Conservation (phyloP, 2,113 vertebrate genomes). For the Gorsachius goisagi region DNA sequence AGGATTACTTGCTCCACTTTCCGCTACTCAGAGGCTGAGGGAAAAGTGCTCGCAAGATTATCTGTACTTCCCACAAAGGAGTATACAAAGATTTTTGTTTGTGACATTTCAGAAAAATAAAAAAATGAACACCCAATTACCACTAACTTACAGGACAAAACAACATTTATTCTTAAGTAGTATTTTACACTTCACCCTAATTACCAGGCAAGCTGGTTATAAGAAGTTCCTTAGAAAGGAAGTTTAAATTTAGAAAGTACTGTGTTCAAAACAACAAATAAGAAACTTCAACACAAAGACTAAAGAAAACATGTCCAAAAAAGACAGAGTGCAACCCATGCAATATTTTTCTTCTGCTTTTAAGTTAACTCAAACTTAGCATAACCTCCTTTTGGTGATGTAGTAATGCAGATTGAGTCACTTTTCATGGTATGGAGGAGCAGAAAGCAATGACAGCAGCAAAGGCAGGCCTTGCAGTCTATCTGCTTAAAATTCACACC, state of each 20-base stretch:
- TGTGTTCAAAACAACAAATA: neutral
- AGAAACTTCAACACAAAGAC: slow-evolving; percentile 1
- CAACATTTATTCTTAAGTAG: slow-evolving; percentile 17
- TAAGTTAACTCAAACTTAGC: slow-evolving; percentile 65
- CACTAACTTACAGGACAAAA: neutral
- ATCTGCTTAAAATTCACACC: slow-evolving; percentile 88
- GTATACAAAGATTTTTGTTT: neutral
- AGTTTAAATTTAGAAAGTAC: neutral
- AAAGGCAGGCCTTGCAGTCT: slow-evolving; percentile 81
- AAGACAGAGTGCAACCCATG: slow-evolving; percentile 74
- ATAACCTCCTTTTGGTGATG: slow-evolving; percentile 58
- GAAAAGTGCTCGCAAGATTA: neutral
- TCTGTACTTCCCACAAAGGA: neutral
- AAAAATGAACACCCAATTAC: neutral
- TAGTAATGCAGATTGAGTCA: slow-evolving; percentile 66
- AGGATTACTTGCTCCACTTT: neutral
- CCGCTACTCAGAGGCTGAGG: neutral
- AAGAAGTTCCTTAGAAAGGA: neutral
- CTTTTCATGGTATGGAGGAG: slow-evolving; percentile 80
- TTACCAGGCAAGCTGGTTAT: neutral
- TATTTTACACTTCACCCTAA: slow-evolving; percentile 24
- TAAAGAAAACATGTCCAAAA: slow-evolving; percentile 34
- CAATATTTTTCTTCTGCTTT: slow-evolving; percentile 63
- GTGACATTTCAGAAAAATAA: neutral
- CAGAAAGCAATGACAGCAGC: slow-evolving; percentile 84